phyloP scores from a whole-genome alignment of 2,888 invertebrate species.

The Dynastes hyllus region DNA sequence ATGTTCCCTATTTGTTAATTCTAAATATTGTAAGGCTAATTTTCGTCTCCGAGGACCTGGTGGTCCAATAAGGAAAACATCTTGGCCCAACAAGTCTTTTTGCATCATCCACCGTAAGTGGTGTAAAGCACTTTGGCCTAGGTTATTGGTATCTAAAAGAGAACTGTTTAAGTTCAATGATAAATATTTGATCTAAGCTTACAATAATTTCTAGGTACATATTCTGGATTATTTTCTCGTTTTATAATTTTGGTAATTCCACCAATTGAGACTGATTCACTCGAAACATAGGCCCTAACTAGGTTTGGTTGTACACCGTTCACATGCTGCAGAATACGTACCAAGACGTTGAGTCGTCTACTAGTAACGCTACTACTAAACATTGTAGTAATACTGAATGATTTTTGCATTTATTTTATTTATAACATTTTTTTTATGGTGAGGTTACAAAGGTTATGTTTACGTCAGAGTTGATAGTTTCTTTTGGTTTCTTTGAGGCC shows the following conservation, averaged over 20 bases:
- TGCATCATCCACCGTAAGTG: constrained; percentile 97
- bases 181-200: constrained; percentile 70
- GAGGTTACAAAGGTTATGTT: constrained; percentile 60
- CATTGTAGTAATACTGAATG: constrained; percentile 57
- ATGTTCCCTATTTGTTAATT: constrained; percentile 90
- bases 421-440: constrained; percentile 18
- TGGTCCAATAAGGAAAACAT: constrained; percentile 94
- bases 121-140: constrained; percentile 83
- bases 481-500: background rate
- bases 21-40: constrained; percentile 90
- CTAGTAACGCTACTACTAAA: constrained; percentile 57
- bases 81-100: constrained; percentile 93
- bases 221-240: constrained; percentile 80
- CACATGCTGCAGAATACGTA: constrained; percentile 60
- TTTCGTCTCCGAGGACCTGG: constrained; percentile 90
- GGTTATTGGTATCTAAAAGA: constrained; percentile 73
- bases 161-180: constrained; percentile 23
- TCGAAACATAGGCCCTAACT: constrained; percentile 67
- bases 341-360: constrained; percentile 61
- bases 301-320: constrained; percentile 59
- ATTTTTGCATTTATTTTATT: constrained; percentile 13
- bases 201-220: constrained; percentile 90
- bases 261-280: constrained; percentile 81
- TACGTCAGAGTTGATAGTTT: constrained; percentile 55
- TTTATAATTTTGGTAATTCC: constrained; percentile 80